Conservation (phyloP, 2,888 invertebrate species). For the Coecobrya sp. region DNA sequence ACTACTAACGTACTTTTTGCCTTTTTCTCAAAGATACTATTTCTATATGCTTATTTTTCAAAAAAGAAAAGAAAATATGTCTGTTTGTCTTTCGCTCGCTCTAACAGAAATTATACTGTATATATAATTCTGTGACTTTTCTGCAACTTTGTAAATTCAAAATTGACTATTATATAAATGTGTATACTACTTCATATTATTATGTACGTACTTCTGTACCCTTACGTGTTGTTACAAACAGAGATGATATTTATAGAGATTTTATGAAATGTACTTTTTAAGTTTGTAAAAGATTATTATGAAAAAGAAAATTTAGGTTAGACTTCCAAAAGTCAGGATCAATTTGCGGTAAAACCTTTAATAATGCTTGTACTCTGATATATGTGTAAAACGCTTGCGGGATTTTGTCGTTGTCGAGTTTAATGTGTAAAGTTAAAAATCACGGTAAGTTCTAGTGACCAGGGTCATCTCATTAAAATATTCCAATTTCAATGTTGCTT, state of each 20-base stretch:
- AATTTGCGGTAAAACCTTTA: not conserved
- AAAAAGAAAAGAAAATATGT: not conserved
- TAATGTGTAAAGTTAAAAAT: not conserved
- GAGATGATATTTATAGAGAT: conserved; percentile 34
- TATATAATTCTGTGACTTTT: conserved; percentile 30
- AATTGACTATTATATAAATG: not conserved
- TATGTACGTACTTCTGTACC: not conserved
- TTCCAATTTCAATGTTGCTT: conserved; percentile 30
- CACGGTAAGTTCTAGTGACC: conserved; percentile 32
- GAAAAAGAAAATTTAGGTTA: not conserved
- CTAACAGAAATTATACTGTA: not conserved
- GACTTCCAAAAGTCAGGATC: not conserved
- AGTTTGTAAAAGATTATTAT: not conserved
- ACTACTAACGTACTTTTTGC: conserved; percentile 52
- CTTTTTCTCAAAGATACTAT: conserved; percentile 59
- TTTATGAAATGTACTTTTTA: conserved; percentile 7
- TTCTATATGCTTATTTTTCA: conserved; percentile 55
- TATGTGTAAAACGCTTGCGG: conserved; percentile 38
- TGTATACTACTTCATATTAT: not conserved
- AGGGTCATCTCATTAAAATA: not conserved
- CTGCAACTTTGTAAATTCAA: conserved; percentile 8
- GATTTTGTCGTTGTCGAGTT: conserved; percentile 49
- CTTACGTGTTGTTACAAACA: not conserved
- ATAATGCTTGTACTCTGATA: not conserved
- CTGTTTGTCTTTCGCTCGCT: conserved; percentile 50